Base-by-base conservation (phyloP, 64 coral and sea anemone genomes). In the Porites lutea region DNA sequence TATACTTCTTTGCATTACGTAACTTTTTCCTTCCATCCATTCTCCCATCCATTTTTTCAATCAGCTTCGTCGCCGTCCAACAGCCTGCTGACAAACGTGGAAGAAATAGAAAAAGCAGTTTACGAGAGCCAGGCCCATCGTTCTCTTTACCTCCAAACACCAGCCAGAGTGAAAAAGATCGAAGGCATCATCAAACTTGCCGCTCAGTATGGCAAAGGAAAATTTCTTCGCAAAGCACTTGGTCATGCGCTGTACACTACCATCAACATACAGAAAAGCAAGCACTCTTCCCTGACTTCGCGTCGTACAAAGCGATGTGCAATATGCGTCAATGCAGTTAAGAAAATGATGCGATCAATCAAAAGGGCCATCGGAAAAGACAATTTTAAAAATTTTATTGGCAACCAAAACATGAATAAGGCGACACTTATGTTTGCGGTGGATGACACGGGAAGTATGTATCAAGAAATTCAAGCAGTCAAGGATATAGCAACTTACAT, bases 41-140 rank as follows among this genome's bases (percentile, higher is more conserved):
- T 52, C 18, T 19, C 54, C 0, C 19, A 1, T 10, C 13, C 50
- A 8, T 7, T 77, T 19, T 53, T 77, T 48, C 9, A 52, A 77
- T 12, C 44, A 9, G 16, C 74, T 54, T 16, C 16, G 2, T 77
- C 48, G 49, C 93, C 93, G 10, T 95, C 93, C 48, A 95, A 95
- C 87, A 90, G 48, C n/a, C 90, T 95, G 63, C 71, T 95, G 14
- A 74, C 75, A 78, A 82, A 78, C 0, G 23, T 95, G 6, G 79
- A 79, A 48, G 59, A 95, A 77, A 82, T 95, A 69, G 93, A 95
- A 45, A 90, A 86, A 59, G 57, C 87, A 5, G 80, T 95, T 3
- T 86, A 77, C 55, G 87, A 90, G 18, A 88, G 87, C 14, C 57
- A 83, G 48, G 79, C 88, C 9, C 53, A 61, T 14, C 49, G 23